Conservation (phyloP, 1,140 invertebrate species). For the Grapholita molesta region DNA sequence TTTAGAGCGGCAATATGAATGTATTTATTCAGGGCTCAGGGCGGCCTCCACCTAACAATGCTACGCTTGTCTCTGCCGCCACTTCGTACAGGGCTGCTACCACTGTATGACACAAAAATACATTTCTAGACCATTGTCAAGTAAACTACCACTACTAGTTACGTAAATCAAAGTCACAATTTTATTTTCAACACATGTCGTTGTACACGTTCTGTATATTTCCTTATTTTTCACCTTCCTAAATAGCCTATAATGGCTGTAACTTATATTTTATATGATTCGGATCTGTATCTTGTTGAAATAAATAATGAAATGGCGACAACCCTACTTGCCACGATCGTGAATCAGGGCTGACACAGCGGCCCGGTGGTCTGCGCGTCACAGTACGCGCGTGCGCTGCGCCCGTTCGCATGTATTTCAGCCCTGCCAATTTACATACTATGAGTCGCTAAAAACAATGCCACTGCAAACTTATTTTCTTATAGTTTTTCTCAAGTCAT, state of each 20-base stretch:
- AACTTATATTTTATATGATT: not conserved
- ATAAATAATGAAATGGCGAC: not conserved
- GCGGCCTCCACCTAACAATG: conserved; percentile 70
- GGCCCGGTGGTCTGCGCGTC: conserved; percentile 57
- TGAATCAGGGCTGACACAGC: conserved; percentile 73
- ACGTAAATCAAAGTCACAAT: not conserved
- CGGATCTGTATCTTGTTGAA: not conserved
- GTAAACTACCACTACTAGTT: not conserved
- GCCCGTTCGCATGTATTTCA: conserved; percentile 45
- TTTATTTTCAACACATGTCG: not conserved
- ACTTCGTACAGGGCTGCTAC: conserved; percentile 43
- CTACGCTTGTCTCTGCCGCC: conserved; percentile 66
- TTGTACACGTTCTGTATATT: not conserved
- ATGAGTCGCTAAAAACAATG: conserved; percentile 17
- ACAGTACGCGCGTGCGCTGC: conserved; percentile 43
- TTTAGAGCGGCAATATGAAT: conserved; percentile 76
- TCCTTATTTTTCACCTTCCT: not conserved
- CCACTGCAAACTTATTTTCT: not conserved
- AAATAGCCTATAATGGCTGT: not conserved
- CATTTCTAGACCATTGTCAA: not conserved
- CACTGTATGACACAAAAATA: not conserved
- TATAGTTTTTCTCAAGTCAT: not conserved
- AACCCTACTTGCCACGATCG: conserved; percentile 53
- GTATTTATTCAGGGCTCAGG: conserved; percentile 73
- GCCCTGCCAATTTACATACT: conserved; percentile 63